Evolutionary conservation across 1,140 invertebrate genomes (phyloP).

Genomic region (Drosophila setifemur): DNA sequence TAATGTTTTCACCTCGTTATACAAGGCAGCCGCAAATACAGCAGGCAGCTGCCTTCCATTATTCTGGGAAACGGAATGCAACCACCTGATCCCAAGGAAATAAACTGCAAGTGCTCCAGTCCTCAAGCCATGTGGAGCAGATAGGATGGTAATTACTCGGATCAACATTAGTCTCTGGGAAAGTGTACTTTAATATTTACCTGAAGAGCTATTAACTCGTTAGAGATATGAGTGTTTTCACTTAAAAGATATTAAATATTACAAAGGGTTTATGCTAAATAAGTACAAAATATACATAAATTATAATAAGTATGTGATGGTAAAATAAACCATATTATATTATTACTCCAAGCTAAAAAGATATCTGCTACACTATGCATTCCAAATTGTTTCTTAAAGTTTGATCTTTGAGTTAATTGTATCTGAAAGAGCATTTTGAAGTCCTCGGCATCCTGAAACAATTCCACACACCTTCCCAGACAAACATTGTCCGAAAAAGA

Average conservation of each 20-base stretch:
- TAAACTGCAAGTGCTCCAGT: slow-evolving; percentile 6
- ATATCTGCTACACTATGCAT: too few species aligned
- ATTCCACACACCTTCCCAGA: too few species aligned
- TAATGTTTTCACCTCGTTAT: slow-evolving; percentile 79
- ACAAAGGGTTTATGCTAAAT: too few species aligned
- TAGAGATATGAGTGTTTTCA: too few species aligned
- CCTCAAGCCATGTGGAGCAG: slow-evolving; percentile 10
- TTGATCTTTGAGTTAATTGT: too few species aligned
- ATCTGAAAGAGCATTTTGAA: neutral
- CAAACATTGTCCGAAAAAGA: neutral
- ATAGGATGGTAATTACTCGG: slow-evolving; percentile 9
- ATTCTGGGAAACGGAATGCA: slow-evolving; percentile 27
- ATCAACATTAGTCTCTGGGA: slow-evolving; percentile 10
- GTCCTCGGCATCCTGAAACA: accelerated
- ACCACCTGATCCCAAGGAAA: slow-evolving; percentile 31
- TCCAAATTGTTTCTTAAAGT: too few species aligned
- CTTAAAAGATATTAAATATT: too few species aligned
- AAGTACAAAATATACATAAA: too few species aligned
- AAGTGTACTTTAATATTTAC: too few species aligned
- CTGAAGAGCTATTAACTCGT: neutral
- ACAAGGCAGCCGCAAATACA: slow-evolving; percentile 1
- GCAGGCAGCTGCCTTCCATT: slow-evolving; percentile 38
- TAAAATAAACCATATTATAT: too few species aligned
- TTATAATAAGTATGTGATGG: too few species aligned
- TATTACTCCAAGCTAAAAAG: too few species aligned